Evolutionary conservation across 1,140 invertebrate species (phyloP).

Genomic region (Leptinotarsa lineolata): DNA sequence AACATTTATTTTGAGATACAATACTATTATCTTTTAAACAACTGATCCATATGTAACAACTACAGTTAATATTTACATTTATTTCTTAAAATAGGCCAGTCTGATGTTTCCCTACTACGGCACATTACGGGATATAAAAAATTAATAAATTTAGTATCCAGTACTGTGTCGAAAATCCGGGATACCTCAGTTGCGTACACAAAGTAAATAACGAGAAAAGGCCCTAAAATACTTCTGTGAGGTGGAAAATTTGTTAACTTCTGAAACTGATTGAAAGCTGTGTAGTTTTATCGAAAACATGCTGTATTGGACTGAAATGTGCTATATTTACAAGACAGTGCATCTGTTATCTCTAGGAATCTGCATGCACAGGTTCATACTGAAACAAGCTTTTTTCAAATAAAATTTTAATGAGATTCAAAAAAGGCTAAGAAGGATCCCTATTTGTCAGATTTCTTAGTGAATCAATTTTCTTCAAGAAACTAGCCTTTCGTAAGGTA

Average conservation of each 20-base stretch:
- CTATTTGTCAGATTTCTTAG: background rate
- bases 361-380: background rate
- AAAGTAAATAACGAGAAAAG: slow-evolving; percentile 47
- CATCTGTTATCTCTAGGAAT: background rate
- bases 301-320: slow-evolving; percentile 6
- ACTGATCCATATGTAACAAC: slow-evolving; percentile 2
- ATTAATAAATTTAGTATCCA: slow-evolving; percentile 16
- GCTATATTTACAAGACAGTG: slow-evolving; percentile 14
- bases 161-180: slow-evolving; percentile 16
- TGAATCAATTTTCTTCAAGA: no score
- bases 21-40: background rate
- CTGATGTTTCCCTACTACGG: slow-evolving; percentile 24
- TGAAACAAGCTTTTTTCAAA: background rate
- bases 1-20: slow-evolving; percentile 20
- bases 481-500: no score
- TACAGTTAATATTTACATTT: slow-evolving; percentile 20
- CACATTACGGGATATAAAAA: slow-evolving; percentile 25
- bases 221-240: slow-evolving; percentile 46
- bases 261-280: slow-evolving; percentile 13
- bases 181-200: slow-evolving; percentile 40
- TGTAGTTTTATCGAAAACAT: slow-evolving; percentile 10
- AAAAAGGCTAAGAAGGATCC: background rate
- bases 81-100: slow-evolving; percentile 7
- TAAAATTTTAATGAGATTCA: background rate
- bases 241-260: slow-evolving; percentile 33